Evolutionary conservation across 2,797 vertebrate species (phyloP), one percentile per base, ranked within the genome.

Genomic region (Meriones psammophilus): DNA sequence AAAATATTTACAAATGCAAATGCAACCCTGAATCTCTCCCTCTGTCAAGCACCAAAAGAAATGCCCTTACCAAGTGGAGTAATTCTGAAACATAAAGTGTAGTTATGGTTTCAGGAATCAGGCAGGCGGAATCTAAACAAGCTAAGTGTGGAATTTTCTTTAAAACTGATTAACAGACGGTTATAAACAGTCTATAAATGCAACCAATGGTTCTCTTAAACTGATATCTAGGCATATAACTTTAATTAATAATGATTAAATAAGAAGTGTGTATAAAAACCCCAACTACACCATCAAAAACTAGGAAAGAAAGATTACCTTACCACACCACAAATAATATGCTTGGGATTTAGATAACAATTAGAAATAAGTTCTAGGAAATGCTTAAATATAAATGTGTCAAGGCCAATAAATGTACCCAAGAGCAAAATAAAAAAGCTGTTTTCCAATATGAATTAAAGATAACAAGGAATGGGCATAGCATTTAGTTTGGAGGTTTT

Each of bases 241-340:
- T 78, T 91, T 80, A 96, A 69, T 88, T 90, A 66, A 64, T 62
- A 28, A 86, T 88, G 73, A 94, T n/a, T 81, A 85, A 46, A 71
- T 73, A 24, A 71, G 30, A 94, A 94, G 94, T 62, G 8, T 50
- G 36, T 24, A 66, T 71, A 84, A 88, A 97, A 94, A 89, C 71
- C 28, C 22, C 58, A 62, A 60, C 39, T 69, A n/a, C 5, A 80
- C 26, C 54, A 71, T 79, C 33, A 85, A 87, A 62, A 77, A 71
- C 33, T 81, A 17, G 90, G 26, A 28, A 69, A 36, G 30, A 33
- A 85, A 73, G 46, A 76, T 24, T n/a, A 79, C 2, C 20, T 3
- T 60, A 62, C 2, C 12, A 58, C 2, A 18, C 33, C 15, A 3
- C 4, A 84, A 83, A 18, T 58, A 79, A 89, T 10, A 66, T 54